Conservation (phyloP, 2,888 invertebrate species). For the Chrysomela aeneicollis region DNA sequence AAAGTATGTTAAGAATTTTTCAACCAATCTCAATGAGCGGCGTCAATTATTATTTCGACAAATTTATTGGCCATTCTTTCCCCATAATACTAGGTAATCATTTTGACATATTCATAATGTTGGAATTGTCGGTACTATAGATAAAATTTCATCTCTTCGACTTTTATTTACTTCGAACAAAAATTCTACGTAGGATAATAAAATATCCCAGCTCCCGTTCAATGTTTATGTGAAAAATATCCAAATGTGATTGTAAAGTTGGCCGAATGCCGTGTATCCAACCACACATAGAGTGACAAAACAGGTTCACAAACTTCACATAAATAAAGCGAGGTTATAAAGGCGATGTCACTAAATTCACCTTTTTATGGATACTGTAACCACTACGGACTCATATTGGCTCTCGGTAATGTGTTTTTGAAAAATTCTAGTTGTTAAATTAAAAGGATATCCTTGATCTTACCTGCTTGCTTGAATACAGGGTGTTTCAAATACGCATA, state of each 20-base stretch:
- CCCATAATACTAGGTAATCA: not conserved
- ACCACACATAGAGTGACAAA: slow-evolving; percentile 45
- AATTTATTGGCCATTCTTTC: not conserved
- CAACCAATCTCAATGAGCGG: too few relatives aligned
- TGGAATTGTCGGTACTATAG: not conserved
- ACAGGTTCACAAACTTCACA: slow-evolving; percentile 45
- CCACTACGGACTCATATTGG: slow-evolving; percentile 33
- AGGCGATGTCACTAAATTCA: slow-evolving; percentile 42
- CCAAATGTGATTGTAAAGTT: slow-evolving; percentile 52
- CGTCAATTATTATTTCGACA: not conserved
- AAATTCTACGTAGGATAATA: slow-evolving; percentile 50
- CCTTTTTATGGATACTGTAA: slow-evolving; percentile 42
- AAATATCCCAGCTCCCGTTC: slow-evolving; percentile 50
- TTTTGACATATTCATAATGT: not conserved
- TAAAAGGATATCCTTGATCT: slow-evolving; percentile 24
- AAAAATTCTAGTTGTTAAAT: slow-evolving; percentile 37
- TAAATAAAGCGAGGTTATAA: slow-evolving; percentile 48
- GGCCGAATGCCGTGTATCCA: slow-evolving; percentile 41
- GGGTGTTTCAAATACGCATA: too few relatives aligned
- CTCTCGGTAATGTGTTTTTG: slow-evolving; percentile 36
- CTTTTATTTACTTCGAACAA: slow-evolving; percentile 51
- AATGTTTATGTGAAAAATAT: slow-evolving; percentile 56
- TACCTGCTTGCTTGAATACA: slow-evolving; percentile 15
- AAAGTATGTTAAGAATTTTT: too few relatives aligned
- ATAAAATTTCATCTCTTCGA: slow-evolving; percentile 53